Percentiles rank a stretch among this genome's conserved stretches.
Evolutionary conservation across 2,797 vertebrate species (phyloP).

Genomic region (Ambastaia sidthimunki): DNA sequence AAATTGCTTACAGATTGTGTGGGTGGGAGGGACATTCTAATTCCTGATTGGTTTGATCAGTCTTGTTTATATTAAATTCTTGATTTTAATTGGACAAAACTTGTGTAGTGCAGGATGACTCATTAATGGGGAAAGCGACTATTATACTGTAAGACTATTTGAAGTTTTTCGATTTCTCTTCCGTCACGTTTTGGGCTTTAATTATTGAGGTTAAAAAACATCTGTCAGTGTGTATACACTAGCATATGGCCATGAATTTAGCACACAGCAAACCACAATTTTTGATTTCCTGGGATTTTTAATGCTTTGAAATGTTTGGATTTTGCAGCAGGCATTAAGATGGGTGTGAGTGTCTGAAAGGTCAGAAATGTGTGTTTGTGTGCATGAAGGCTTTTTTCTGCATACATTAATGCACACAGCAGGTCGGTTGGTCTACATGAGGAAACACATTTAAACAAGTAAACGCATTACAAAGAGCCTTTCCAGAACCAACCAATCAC

Average conservation of each 20-base stretch:
- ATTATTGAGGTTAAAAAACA: not conserved
- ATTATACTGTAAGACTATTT: not conserved
- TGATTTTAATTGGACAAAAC: not conserved
- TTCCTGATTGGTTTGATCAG: not conserved
- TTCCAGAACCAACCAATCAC: conserved; percentile 20
- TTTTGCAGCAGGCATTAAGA: not conserved
- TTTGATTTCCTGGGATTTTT: not conserved
- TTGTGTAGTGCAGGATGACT: not conserved
- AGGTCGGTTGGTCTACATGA: not conserved
- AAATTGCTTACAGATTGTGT: not conserved
- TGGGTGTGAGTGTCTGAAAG: not conserved
- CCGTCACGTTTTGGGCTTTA: not conserved
- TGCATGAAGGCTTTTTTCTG: not conserved
- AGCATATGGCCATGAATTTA: no score
- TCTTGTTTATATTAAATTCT: no score
- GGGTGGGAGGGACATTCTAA: not conserved
- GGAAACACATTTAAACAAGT: conserved; percentile 8
- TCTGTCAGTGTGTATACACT: no score
- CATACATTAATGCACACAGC: not conserved
- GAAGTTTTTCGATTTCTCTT: not conserved
- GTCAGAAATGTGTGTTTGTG: not conserved
- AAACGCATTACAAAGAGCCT: conserved; percentile 24
- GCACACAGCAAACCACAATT: not conserved
- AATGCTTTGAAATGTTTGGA: not conserved
- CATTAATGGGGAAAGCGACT: not conserved